phyloP scores from a whole-genome alignment of 2,797 vertebrate species.

The Rhinogobio ventralis region DNA sequence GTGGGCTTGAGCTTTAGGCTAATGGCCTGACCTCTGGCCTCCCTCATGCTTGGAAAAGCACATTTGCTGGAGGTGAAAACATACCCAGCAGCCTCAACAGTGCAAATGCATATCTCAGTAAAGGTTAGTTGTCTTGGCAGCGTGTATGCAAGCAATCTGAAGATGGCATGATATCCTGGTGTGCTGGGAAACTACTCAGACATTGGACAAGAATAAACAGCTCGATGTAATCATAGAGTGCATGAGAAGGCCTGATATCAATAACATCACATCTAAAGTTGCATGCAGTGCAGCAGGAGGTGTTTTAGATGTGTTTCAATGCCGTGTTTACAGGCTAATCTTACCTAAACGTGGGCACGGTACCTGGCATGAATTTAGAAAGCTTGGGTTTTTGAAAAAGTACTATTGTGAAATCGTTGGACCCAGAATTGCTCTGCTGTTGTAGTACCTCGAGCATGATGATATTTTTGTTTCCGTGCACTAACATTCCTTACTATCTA shows the following conservation, averaged over 20 bases:
- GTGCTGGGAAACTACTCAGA: constrained; percentile 63
- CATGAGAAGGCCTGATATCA: constrained; percentile 17
- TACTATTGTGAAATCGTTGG: not conserved
- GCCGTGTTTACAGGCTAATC: constrained; percentile 1
- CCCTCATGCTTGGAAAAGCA: constrained; percentile 44
- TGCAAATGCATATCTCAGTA: constrained; percentile 73
- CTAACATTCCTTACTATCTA: not conserved
- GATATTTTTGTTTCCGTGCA: not conserved
- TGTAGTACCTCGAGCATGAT: not conserved
- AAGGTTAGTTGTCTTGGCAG: constrained; percentile 73
- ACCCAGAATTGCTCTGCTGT: not conserved
- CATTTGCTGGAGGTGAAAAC: constrained; percentile 61
- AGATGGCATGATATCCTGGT: constrained; percentile 67
- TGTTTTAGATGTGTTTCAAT: constrained; percentile 15
- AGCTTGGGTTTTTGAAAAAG: not conserved
- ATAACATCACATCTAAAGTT: constrained; percentile 20
- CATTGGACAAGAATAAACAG: constrained; percentile 50
- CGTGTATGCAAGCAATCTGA: constrained; percentile 76
- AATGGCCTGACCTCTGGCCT: constrained; percentile 59
- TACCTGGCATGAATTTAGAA: not conserved
- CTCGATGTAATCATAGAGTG: constrained; percentile 23
- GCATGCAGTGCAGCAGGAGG: not conserved
- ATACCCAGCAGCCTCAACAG: constrained; percentile 60
- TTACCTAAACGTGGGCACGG: constrained; percentile 5
- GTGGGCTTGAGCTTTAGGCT: constrained; percentile 55